Conservation (phyloP, 2,113 vertebrate genomes). For the Elachura formosa region DNA sequence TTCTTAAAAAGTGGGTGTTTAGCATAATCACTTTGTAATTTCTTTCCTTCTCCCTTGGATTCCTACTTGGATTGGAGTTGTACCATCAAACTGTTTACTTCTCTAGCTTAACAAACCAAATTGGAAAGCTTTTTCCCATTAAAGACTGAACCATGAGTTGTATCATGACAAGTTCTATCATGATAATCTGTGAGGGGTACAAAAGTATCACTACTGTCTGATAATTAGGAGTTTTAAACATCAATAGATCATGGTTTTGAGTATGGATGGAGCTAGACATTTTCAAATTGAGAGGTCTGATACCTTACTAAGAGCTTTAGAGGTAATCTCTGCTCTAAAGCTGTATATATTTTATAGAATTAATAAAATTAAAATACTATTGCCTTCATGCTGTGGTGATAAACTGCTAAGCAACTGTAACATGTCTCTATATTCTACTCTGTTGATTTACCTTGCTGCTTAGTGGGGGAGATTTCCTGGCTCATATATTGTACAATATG, state of each 20-base stretch:
- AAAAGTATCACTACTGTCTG: background rate
- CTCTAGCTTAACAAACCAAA: background rate
- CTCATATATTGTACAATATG: background rate
- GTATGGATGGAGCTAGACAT: background rate
- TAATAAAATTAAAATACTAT: background rate
- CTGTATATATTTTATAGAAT: background rate
- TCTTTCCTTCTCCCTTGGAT: background rate
- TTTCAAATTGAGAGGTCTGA: background rate
- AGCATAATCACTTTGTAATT: background rate
- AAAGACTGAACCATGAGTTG: background rate
- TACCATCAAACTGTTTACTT: background rate
- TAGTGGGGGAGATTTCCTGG: background rate
- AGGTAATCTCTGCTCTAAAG: background rate
- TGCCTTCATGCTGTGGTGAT: background rate
- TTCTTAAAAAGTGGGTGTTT: background rate
- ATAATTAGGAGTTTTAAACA: background rate
- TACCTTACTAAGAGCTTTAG: background rate
- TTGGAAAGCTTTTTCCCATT: background rate
- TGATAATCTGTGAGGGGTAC: background rate
- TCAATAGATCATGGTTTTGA: background rate
- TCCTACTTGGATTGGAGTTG: background rate
- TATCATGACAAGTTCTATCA: fast-evolving
- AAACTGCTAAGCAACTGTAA: background rate
- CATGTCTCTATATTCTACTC: background rate
- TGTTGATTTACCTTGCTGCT: background rate